These are phyloP conservation scores for Ptilorrhoa leucosticta DNA, from an alignment of 2,113 vertebrate species.

Conservation along the genomic window DNA sequence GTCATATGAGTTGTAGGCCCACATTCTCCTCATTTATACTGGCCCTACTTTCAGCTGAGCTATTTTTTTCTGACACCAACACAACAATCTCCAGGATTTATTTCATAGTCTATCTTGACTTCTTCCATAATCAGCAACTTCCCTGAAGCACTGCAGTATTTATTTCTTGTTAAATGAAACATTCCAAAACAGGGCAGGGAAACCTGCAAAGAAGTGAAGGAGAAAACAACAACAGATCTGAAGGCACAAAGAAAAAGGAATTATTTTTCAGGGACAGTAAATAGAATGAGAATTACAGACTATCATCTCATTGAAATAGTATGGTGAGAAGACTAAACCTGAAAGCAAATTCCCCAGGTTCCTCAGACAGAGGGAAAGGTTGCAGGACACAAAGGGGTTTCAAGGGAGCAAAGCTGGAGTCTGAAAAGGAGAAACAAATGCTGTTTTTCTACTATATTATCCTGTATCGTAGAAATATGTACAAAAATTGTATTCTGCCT, in stretches of 20 bases:
- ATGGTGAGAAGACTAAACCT: background rate
- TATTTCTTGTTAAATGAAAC: background rate
- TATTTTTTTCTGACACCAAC: background rate
- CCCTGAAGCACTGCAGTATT: background rate
- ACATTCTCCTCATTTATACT: background rate
- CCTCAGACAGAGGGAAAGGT: background rate
- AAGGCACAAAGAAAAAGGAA: background rate
- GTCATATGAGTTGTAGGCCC: background rate
- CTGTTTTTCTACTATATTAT: background rate
- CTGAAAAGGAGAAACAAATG: background rate
- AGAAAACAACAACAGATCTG: background rate
- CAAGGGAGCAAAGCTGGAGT: background rate
- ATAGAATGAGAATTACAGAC: background rate
- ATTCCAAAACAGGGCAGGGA: background rate
- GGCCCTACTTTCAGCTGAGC: background rate
- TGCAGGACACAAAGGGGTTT: background rate
- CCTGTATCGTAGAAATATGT: rapidly evolving
- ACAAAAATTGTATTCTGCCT: background rate
- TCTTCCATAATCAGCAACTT: background rate
- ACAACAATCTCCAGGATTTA: background rate
- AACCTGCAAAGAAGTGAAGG: background rate
- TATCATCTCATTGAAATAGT: background rate
- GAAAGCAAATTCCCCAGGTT: background rate
- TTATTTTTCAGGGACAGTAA: background rate
- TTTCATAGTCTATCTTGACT: background rate